Percentiles rank a stretch among this genome's conserved stretches.
Conservation (phyloP, 2,113 vertebrate species). For the Melanostigma gelatinosum region DNA sequence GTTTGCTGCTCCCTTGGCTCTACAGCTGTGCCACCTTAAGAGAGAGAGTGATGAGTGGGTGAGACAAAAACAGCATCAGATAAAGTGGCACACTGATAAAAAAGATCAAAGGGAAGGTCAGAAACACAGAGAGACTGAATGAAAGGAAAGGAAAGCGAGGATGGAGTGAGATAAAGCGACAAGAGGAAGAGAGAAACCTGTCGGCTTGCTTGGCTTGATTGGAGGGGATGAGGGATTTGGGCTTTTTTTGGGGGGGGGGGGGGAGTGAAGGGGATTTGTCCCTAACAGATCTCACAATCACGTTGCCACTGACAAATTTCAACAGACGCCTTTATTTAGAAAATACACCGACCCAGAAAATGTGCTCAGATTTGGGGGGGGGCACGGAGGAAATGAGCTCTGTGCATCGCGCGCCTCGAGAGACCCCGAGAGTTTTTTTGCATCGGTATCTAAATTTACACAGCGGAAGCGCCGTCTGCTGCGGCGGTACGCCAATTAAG, state of each 20-base stretch:
- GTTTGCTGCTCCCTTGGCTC: constrained; percentile 13
- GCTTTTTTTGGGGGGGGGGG: not conserved
- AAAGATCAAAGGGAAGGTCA: not conserved
- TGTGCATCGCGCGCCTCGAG: constrained; percentile 10
- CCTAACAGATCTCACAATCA: constrained; percentile 43
- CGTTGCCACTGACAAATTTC: constrained; percentile 33
- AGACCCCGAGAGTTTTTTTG: constrained; percentile 43
- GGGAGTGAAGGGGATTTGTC: constrained; percentile 18
- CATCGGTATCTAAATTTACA: constrained; percentile 58
- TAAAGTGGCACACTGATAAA: not conserved
- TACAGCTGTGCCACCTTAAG: constrained; percentile 3
- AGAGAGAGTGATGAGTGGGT: not conserved
- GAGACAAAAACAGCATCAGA: constrained; percentile 3
- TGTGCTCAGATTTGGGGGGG: constrained; percentile 16
- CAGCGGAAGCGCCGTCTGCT: constrained; percentile 30
- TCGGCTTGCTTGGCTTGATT: constrained; percentile 27
- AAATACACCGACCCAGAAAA: constrained; percentile 50
- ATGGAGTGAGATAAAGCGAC: not conserved
- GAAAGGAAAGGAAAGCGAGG: not conserved
- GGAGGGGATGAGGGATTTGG: constrained; percentile 37
- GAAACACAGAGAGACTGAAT: not conserved
- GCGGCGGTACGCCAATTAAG: constrained; percentile 51
- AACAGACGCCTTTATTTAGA: constrained; percentile 27
- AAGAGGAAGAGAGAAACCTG: constrained; percentile 27
- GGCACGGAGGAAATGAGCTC: constrained; percentile 3